Percentiles rank a stretch among this genome's conserved stretches.
Evolutionary conservation across 2,888 invertebrate species (phyloP).

Genomic region (Ischnura elegans): DNA sequence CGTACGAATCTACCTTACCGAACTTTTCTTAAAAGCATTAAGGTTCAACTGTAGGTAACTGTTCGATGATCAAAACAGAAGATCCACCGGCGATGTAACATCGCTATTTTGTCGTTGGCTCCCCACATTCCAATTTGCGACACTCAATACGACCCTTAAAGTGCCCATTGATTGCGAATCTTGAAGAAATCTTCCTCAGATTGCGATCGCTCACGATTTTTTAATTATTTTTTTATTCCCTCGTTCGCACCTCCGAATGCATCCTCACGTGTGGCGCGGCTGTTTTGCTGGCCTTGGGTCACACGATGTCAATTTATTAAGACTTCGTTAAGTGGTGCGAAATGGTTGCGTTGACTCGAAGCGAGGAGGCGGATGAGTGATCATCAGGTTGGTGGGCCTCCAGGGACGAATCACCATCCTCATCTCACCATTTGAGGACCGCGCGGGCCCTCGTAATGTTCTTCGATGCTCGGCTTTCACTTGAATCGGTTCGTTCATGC

Average conservation of each 20-base stretch:
- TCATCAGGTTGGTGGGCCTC: not conserved
- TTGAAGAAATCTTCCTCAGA: not conserved
- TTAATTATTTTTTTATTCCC: not conserved
- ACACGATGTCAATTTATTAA: not conserved
- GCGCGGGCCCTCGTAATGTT: not conserved
- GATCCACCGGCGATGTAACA: too few species aligned
- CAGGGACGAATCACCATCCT: not conserved
- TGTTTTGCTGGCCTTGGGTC: not conserved
- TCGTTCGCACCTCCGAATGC: not conserved
- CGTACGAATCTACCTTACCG: too few species aligned
- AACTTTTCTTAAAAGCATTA: too few species aligned
- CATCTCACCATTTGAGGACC: not conserved
- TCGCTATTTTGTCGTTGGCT: not conserved
- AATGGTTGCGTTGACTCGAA: slow-evolving; percentile 16
- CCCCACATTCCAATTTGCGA: not conserved
- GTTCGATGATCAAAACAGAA: too few species aligned
- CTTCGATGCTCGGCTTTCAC: too few species aligned
- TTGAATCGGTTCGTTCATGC: too few species aligned
- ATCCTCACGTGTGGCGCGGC: not conserved
- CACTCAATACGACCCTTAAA: not conserved
- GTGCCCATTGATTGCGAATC: not conserved
- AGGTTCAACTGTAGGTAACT: too few species aligned
- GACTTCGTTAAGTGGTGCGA: slow-evolving; percentile 33
- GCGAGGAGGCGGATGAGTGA: not conserved
- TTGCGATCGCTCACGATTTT: not conserved